phyloP scores from a whole-genome alignment of 2,888 invertebrate genomes.

The Furcula furcula region DNA sequence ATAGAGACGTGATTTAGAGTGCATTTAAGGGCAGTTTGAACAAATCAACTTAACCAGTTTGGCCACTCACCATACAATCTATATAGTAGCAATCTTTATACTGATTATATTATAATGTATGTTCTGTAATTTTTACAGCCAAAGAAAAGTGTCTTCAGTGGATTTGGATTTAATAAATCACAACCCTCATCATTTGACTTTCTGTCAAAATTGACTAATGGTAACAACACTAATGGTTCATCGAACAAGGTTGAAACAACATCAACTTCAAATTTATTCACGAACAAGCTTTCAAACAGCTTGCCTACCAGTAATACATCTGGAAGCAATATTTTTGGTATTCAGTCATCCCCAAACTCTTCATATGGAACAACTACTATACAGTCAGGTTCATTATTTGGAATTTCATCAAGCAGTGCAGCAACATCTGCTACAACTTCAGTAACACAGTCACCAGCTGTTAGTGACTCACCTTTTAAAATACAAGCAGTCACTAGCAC shows the following conservation, averaged over 20 bases:
- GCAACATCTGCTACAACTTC: slow-evolving; percentile 36
- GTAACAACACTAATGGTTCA: slow-evolving; percentile 58
- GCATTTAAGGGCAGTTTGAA: too few relatives aligned
- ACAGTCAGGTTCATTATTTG: slow-evolving; percentile 21
- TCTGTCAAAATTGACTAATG: slow-evolving; percentile 79
- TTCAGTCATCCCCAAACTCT: slow-evolving; percentile 39
- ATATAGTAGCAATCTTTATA: too few relatives aligned
- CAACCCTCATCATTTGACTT: slow-evolving; percentile 82
- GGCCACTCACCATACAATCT: too few relatives aligned
- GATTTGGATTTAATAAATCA: slow-evolving; percentile 84
- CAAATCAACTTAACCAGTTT: too few relatives aligned
- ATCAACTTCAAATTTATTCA: slow-evolving; percentile 40
- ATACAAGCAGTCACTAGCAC: slow-evolving; percentile 43
- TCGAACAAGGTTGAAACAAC: slow-evolving; percentile 41
- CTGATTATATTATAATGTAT: slow-evolving; percentile 8
- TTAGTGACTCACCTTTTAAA: slow-evolving; percentile 55
- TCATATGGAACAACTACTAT: slow-evolving; percentile 40
- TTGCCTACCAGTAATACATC: too few relatives aligned
- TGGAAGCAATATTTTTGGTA: slow-evolving; percentile 43
- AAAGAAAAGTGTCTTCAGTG: slow-evolving; percentile 84
- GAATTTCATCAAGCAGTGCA: slow-evolving; percentile 21
- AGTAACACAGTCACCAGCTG: slow-evolving; percentile 55
- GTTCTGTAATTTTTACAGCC: slow-evolving; percentile 48
- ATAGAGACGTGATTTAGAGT: too few relatives aligned
- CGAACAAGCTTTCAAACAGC: slow-evolving; percentile 37